Conservation (phyloP, 2,797 vertebrate species). For the Danio kyathit region DNA sequence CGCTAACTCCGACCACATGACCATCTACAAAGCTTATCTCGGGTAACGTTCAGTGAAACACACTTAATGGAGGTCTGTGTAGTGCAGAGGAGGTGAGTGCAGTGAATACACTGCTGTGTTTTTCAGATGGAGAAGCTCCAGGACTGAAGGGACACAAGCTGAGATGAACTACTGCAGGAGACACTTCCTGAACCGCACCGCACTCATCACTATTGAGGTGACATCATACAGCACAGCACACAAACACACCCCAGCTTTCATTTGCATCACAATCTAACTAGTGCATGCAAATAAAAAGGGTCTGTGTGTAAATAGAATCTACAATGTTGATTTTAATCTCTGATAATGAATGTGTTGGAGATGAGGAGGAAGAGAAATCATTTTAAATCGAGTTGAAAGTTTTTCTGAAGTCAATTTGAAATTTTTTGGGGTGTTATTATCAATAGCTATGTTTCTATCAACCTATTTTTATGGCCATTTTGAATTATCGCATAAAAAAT, state of each 20-base stretch:
- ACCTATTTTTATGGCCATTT: too few species aligned
- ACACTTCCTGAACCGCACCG: constrained; percentile 92
- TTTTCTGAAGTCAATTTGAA: too few species aligned
- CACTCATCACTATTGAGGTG: constrained; percentile 94
- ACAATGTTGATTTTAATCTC: background rate
- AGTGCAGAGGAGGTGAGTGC: background rate
- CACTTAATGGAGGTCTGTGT: background rate
- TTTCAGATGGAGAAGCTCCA: constrained; percentile 88
- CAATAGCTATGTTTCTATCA: too few species aligned
- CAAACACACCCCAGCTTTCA: background rate
- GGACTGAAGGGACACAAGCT: constrained; percentile 82
- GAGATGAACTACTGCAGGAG: constrained; percentile 90
- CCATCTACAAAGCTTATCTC: constrained; percentile 92
- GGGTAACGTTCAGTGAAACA: constrained; percentile 77
- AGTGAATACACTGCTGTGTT: background rate
- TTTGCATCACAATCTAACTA: background rate
- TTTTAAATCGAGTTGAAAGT: background rate
- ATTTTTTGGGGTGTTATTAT: too few species aligned
- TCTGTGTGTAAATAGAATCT: background rate
- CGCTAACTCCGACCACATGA: constrained; percentile 94
- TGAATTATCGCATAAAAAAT: too few species aligned
- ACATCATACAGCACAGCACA: background rate
- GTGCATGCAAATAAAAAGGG: too few species aligned
- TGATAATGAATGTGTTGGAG: background rate
- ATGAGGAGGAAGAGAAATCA: background rate